Percentiles rank a stretch among this genome's conserved stretches.
Evolutionary conservation across 2,888 invertebrate genomes (phyloP).

Genomic region (Orchestes rusci): DNA sequence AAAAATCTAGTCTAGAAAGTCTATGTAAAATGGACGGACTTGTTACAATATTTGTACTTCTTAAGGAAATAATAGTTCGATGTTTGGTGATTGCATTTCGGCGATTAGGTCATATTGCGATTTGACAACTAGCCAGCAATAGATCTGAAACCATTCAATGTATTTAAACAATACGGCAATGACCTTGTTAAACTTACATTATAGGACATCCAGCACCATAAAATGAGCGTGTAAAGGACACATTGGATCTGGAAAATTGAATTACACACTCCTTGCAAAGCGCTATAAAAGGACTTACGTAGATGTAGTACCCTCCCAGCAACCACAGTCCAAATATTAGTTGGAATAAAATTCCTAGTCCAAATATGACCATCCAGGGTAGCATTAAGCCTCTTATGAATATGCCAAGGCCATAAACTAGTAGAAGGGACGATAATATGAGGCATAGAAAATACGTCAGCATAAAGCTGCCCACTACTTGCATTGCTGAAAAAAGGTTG

Average conservation of each 20-base stretch:
- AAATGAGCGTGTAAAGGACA: conserved; percentile 66
- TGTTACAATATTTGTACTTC: no score
- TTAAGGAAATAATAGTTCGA: conserved; percentile 67
- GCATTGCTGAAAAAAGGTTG: conserved; percentile 58
- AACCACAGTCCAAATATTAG: conserved; percentile 77
- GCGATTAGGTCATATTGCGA: conserved; percentile 78
- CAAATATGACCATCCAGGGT: conserved; percentile 70
- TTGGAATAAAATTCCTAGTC: conserved; percentile 65
- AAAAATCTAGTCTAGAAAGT: neutral
- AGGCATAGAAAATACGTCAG: conserved; percentile 53
- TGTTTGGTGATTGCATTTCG: conserved; percentile 78
- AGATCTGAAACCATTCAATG: conserved; percentile 52
- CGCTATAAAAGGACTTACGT: conserved; percentile 54
- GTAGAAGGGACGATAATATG: conserved; percentile 51
- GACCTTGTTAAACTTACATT: conserved; percentile 58
- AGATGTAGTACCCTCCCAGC: conserved; percentile 83
- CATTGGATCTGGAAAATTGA: conserved; percentile 60
- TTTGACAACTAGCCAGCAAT: conserved; percentile 80
- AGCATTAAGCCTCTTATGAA: conserved; percentile 74
- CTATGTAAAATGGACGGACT: no score
- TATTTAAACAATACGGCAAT: neutral
- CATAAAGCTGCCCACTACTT: conserved; percentile 59
- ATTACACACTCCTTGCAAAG: neutral
- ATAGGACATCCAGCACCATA: conserved; percentile 79
- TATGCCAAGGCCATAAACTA: conserved; percentile 57